A percentile compares a stretch with the other conserved stretches of the same genome.
These are phyloP conservation scores for Spea hammondii DNA, from an alignment of 2,797 vertebrate species.

Conservation along the genomic window DNA sequence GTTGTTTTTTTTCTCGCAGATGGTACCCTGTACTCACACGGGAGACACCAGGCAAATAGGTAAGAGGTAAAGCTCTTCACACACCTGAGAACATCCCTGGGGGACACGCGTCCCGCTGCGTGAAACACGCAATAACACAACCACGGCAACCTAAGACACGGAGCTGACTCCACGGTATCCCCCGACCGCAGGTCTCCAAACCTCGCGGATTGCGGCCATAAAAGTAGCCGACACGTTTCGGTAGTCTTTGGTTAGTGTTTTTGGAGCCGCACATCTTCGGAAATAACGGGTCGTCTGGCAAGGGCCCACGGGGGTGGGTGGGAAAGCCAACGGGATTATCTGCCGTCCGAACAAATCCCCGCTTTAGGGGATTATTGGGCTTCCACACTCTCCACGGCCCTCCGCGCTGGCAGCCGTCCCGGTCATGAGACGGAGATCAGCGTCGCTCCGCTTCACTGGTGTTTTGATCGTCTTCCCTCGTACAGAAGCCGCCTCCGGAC, in stretches of 20 bases:
- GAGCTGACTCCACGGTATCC: too few species aligned
- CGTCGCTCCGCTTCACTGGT: background rate
- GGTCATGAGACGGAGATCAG: background rate
- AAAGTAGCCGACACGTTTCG: too few species aligned
- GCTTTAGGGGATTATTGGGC: conserved; percentile 10
- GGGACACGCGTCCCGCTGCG: background rate
- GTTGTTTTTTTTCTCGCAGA: conserved; percentile 17
- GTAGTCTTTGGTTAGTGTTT: too few species aligned
- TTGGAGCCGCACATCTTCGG: background rate
- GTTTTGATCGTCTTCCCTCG: background rate
- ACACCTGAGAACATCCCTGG: conserved; percentile 4
- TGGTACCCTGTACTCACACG: conserved; percentile 49
- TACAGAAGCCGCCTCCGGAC: background rate
- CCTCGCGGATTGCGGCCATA: too few species aligned
- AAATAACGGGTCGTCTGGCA: background rate
- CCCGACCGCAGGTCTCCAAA: too few species aligned
- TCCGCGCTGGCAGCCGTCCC: background rate
- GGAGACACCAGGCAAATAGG: conserved; percentile 48
- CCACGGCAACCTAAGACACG: too few species aligned
- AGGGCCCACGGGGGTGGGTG: background rate
- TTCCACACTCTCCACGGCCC: background rate
- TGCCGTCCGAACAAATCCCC: conserved; percentile 7
- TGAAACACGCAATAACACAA: too few species aligned
- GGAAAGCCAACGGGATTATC: background rate
- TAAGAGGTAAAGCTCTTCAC: conserved; percentile 47